Evolutionary conservation across 1,140 invertebrate species (phyloP).

Genomic region (Latrodectus geometricus): DNA sequence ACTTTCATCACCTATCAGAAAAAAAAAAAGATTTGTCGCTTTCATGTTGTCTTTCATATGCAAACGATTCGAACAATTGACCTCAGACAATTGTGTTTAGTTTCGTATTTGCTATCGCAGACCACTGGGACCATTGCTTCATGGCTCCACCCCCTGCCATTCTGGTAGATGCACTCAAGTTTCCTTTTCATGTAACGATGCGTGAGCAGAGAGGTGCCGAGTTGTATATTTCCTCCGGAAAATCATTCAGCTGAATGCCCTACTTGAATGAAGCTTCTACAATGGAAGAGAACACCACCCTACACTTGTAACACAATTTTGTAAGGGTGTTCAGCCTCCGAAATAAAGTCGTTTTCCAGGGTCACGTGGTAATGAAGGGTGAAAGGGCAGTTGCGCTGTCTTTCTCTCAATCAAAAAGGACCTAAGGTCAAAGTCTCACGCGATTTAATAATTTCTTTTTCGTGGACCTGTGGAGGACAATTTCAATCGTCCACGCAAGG

Average conservation of each 20-base stretch:
- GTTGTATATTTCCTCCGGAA: neutral
- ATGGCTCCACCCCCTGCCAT: neutral
- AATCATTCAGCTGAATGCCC: neutral
- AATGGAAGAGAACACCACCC: neutral
- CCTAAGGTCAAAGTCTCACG: no score
- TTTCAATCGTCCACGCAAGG: neutral
- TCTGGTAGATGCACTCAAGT: neutral
- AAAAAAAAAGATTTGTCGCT: neutral
- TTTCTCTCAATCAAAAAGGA: no score
- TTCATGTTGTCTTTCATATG: neutral
- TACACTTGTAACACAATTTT: slow-evolving; percentile 2
- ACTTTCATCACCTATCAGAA: no score
- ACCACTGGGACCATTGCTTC: neutral
- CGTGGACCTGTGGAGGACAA: no score
- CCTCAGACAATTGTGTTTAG: neutral
- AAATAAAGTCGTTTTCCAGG: neutral
- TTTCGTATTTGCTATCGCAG: neutral
- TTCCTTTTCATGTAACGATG: slow-evolving; percentile 1
- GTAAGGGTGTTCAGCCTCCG: neutral
- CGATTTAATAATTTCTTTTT: no score
- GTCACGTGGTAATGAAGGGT: neutral
- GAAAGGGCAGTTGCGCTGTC: neutral
- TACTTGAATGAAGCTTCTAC: neutral
- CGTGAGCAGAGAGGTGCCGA: neutral
- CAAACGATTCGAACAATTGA: neutral